These are phyloP conservation scores for Cremastinae sp. DNA, from an alignment of 2,888 invertebrate species.

Conservation along the genomic window DNA sequence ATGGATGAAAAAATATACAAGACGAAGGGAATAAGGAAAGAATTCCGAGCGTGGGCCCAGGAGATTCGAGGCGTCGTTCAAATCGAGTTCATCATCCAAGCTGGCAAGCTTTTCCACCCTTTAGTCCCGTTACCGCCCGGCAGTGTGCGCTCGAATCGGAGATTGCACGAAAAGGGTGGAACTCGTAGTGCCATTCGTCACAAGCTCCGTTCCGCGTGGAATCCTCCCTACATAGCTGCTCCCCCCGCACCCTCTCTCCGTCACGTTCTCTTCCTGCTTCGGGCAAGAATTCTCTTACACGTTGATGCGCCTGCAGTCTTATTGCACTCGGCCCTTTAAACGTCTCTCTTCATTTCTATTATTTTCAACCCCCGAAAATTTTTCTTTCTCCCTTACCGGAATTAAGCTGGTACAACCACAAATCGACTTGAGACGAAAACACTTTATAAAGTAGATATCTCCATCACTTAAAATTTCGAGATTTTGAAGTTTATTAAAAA, in stretches of 20 bases:
- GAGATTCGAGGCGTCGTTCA: constrained; percentile 56
- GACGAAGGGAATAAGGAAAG: constrained; percentile 19
- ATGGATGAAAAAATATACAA: constrained; percentile 23
- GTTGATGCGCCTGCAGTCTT: constrained; percentile 1
- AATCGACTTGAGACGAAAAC: too few relatives aligned
- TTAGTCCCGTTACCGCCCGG: background rate
- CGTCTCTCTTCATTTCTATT: constrained; percentile 26
- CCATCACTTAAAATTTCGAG: too few relatives aligned
- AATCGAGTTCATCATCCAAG: constrained; percentile 61
- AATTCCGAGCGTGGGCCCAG: constrained; percentile 44
- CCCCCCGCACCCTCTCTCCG: background rate
- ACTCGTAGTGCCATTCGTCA: constrained; percentile 66
- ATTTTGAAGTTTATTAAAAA: too few relatives aligned
- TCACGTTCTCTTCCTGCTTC: constrained; percentile 29
- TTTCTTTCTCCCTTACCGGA: too few relatives aligned
- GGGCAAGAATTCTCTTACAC: constrained; percentile 20
- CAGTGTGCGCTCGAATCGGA: constrained; percentile 44
- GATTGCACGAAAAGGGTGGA: constrained; percentile 62
- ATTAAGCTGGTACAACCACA: background rate
- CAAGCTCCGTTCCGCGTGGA: constrained; percentile 57
- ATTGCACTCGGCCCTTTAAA: constrained; percentile 44
- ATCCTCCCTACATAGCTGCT: constrained; percentile 37
- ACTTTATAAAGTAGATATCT: too few relatives aligned
- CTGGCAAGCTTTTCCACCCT: constrained; percentile 46
- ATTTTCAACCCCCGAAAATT: background rate